Conservation (phyloP, 2,797 vertebrate species). For the Rhynchonycteris naso region DNA sequence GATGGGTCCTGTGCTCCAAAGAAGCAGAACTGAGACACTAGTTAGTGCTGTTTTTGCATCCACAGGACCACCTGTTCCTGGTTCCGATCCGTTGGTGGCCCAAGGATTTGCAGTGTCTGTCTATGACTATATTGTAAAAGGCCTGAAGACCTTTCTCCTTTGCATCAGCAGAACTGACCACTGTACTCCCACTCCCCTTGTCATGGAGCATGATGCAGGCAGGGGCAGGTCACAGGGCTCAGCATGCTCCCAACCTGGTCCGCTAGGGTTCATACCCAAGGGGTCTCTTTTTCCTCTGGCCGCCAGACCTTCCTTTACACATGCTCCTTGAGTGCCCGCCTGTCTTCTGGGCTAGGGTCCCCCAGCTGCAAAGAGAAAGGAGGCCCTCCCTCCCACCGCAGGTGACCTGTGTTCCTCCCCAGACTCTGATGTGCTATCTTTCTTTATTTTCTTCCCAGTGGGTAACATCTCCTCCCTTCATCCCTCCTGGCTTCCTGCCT, state of each 20-base stretch:
- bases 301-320: rapidly evolving
- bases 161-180: background rate
- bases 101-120: background rate
- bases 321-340: rapidly evolving
- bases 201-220: background rate
- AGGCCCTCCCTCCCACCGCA: rapidly evolving
- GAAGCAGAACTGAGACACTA: background rate
- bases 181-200: background rate
- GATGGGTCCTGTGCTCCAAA: background rate
- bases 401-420: background rate
- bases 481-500: background rate
- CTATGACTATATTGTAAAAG: background rate
- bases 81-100: background rate
- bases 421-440: background rate
- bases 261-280: background rate
- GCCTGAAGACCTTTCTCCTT: background rate
- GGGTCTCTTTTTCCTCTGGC: background rate
- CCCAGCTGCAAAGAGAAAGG: background rate
- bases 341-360: background rate
- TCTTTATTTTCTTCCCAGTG: conserved; percentile 63
- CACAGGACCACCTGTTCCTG: background rate
- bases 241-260: background rate
- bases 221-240: background rate
- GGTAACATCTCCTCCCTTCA: background rate
- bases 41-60: background rate